Base-by-base conservation (phyloP, 1,140 invertebrate genomes). In the Drosophila baimaii region DNA sequence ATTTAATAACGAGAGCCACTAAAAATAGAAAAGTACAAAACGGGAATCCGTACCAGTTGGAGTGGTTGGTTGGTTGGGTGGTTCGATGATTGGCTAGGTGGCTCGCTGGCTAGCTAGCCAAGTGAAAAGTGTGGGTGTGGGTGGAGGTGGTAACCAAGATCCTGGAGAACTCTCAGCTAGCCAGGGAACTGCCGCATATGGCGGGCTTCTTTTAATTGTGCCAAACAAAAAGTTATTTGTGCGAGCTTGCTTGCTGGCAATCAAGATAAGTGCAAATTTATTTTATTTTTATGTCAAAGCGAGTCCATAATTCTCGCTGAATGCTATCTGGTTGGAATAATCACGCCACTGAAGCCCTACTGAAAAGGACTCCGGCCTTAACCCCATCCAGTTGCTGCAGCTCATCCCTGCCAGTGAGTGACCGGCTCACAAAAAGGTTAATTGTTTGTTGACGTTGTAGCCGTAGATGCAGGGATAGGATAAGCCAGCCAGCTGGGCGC, bases 1-100 rank as follows among this genome's bases (percentile, higher is more conserved):
- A 81, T 88, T 90, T 88, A 90, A 90, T 88, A 90, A 81, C 57
- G 64, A 52, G 79, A 77, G 81, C 66, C 68, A 74, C 76, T 69
- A 80, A 77, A 77, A 77, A 76, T 77, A 77, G 51, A n/a, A 68
- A 62, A 73, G 17, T 57, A 39, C 37, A 23, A 78, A 69, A 44
- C 39, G 35, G 56, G 66, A 76, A 69, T 72, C 62, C 66, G 29
- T 64, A 89, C 79, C 83, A 83, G 82, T 74, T 71, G 61, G 17
- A 54, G 52, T 41, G 46, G 43, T 33, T 13, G 39, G n/a, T n/a
- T n/a, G 10, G 29, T 15, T 10, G 17, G 6, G 25, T 35, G 59
- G 63, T 35, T 61, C 35, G 35, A 23, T 46, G 61, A 21, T 44
- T 58, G 37, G 43, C 12, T 15, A 41, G 46, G 39, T 43, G 62